Evolutionary conservation across 1,140 invertebrate genomes (phyloP), one percentile per base, ranked within the genome.

Genomic region (Schlechtendalia chinensis): DNA sequence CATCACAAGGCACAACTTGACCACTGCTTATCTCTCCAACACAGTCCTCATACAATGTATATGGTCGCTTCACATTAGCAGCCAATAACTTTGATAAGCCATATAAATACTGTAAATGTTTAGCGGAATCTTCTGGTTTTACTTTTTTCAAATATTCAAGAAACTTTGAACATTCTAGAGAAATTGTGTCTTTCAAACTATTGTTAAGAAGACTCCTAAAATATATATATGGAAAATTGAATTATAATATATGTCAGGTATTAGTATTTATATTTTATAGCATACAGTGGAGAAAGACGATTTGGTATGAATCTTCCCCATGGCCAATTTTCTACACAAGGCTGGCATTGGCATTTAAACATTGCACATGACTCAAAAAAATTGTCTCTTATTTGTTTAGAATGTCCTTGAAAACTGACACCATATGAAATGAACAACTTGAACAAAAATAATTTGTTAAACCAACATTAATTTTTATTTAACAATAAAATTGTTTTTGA

Each of bases 291-390:
- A 17, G 63, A 65, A 39, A 65, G 24, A 27, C 29, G 24, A 4
- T 65, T 65, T 29, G 63, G 29, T 65, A 32, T 39, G 29, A 39
- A 65, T 39, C 29, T 29, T 16, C 10, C 29, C 5, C 11, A 39
- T 65, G 63, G 63, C 63, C 63, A 65, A 65, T 65, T 65, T 65
- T 65, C 29, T 39, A 32, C 5, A 39, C 63, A 65, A 14, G 63
- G 63, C 19, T 39, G 63, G 24, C 63, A 65, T 6, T 39, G 2
- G 8, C 63, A 65, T 10, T 32, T 17, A 65, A 65, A 39, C 4
- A 39, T 39, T 39, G 5, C 16, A 19, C 12, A 54, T 2, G 2
- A 54, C 16, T 54, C 5, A 16, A 54, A 54, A 12, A 16, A 65
- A 39, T 5, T 65, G 24, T 39, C 32, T 32, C 29, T 65, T 39